Conservation (phyloP, 2,888 invertebrate species). For the Peribatodes rhomboidaria region DNA sequence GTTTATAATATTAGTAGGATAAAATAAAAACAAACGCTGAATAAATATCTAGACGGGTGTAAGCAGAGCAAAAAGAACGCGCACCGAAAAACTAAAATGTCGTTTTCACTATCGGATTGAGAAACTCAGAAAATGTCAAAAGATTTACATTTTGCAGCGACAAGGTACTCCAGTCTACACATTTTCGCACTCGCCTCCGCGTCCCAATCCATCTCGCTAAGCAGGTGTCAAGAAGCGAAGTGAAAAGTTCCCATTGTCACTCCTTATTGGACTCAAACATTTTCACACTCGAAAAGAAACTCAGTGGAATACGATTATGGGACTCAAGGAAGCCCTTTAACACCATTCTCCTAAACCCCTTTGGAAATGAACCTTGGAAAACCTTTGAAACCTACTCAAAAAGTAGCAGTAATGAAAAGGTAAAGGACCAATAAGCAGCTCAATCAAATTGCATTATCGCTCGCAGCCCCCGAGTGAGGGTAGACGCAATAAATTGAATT, state of each 20-base stretch:
- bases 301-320: conserved; percentile 47
- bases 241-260: conserved; percentile 71
- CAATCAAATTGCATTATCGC: conserved; percentile 82
- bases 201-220: conserved; percentile 69
- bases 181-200: conserved; percentile 40
- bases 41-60: not conserved
- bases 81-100: not conserved
- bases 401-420: conserved; percentile 74
- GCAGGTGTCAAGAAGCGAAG: conserved; percentile 71
- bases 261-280: conserved; percentile 62
- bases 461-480: conserved; percentile 64
- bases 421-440: conserved; percentile 82
- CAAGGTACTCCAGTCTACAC: conserved; percentile 17
- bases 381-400: conserved; percentile 51
- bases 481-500: conserved; percentile 80
- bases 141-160: conserved; percentile 5
- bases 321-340: conserved; percentile 42
- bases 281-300: conserved; percentile 60
- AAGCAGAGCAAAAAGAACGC: not conserved
- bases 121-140: conserved; percentile 28
- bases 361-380: conserved; percentile 29
- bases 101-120: conserved; percentile 8
- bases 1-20: too few relatives aligned
- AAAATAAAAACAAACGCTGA: too few relatives aligned
- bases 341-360: conserved; percentile 39